phyloP scores from a whole-genome alignment of 2,113 vertebrate species.

The Anhinga rufa region DNA sequence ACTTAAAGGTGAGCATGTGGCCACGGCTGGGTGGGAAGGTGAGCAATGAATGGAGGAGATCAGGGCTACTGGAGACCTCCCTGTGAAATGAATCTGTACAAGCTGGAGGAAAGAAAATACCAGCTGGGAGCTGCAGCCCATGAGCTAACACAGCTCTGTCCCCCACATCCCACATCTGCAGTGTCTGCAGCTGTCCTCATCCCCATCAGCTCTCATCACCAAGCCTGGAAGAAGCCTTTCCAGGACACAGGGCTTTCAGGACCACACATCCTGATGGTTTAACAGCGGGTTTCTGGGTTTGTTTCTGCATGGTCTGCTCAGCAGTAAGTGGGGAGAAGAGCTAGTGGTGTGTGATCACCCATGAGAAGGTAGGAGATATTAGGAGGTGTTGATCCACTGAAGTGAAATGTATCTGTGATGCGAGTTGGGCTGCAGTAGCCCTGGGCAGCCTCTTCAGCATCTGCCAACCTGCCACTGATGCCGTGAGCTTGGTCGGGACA shows the following conservation, averaged over 20 bases:
- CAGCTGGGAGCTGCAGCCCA: not conserved
- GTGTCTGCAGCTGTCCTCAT: not conserved
- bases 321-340: not conserved
- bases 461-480: not conserved
- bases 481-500: accelerated
- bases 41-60: not conserved
- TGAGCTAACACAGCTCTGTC: not conserved
- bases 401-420: not conserved
- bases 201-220: not conserved
- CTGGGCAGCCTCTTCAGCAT: not conserved
- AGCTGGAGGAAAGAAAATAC: not conserved
- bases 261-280: not conserved
- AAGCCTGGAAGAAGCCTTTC: not conserved
- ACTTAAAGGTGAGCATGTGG: not conserved
- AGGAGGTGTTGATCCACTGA: not conserved
- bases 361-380: not conserved
- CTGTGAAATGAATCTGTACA: not conserved
- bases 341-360: not conserved
- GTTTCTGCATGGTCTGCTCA: not conserved
- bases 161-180: not conserved
- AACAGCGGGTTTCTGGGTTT: not conserved
- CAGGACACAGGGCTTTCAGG: not conserved
- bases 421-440: not conserved
- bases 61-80: not conserved
- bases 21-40: not conserved